Evolutionary conservation across 2,797 vertebrate species (phyloP).

Genomic region (Crax fasciolata): DNA sequence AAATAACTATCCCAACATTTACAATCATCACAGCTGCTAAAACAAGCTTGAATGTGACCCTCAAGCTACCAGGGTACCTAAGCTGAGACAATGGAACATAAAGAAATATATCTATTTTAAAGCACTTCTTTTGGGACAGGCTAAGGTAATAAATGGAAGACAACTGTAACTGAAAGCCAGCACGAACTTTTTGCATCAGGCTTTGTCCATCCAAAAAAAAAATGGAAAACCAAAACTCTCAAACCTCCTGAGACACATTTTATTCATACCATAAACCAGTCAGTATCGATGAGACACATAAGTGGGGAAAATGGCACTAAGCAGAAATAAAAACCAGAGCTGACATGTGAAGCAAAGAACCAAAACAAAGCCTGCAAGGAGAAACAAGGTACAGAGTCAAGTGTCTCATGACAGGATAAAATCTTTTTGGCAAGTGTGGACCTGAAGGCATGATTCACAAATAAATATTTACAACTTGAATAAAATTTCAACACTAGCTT

Average conservation of each 20-base stretch:
- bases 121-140: background rate
- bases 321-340: conserved; percentile 12
- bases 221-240: conserved; percentile 8
- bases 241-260: conserved; percentile 14
- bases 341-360: conserved; percentile 1
- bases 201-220: conserved; percentile 11
- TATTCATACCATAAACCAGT: conserved; percentile 17
- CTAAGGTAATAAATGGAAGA: conserved; percentile 53
- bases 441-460: conserved; percentile 46
- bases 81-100: conserved; percentile 14
- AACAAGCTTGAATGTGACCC: conserved; percentile 58
- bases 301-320: conserved; percentile 8
- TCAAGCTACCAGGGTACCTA: conserved; percentile 14
- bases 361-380: background rate
- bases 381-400: background rate
- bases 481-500: conserved; percentile 54
- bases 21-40: conserved; percentile 55
- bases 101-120: conserved; percentile 48
- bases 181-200: conserved; percentile 18
- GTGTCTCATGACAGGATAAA: conserved; percentile 40
- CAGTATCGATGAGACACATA: background rate
- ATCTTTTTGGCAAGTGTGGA: conserved; percentile 43
- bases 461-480: conserved; percentile 57
- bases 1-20: background rate
- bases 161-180: conserved; percentile 47